Percentiles rank a stretch among this genome's conserved stretches.
Conservation (phyloP, 37 sponge, comb jelly and placozoan genomes). For the Corticium candelabrum region DNA sequence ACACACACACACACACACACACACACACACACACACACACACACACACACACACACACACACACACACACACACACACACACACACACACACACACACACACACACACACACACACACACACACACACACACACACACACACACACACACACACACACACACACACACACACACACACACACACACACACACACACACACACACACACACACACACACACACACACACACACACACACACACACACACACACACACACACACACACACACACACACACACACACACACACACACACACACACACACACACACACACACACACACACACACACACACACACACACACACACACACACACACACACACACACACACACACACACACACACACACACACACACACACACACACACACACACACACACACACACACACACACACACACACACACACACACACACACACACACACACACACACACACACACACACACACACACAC, state of each 20-base stretch:
- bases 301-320: not conserved
- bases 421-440: not conserved
- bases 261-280: conserved; percentile 5
- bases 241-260: conserved; percentile 5
- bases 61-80: conserved; percentile 5
- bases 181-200: conserved; percentile 5
- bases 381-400: conserved; percentile 5
- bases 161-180: conserved; percentile 5
- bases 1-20: conserved; percentile 5
- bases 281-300: not conserved
- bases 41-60: conserved; percentile 5
- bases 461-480: not conserved
- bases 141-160: conserved; percentile 5
- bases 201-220: conserved; percentile 5
- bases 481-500: conserved; percentile 5
- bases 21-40: conserved; percentile 5
- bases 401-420: conserved; percentile 5
- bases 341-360: conserved; percentile 5
- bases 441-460: not conserved
- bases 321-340: not conserved
- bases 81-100: conserved; percentile 5
- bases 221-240: conserved; percentile 5
- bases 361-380: conserved; percentile 1
- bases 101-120: conserved; percentile 5
- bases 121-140: conserved; percentile 5